phyloP scores from a whole-genome alignment of 1,140 invertebrate genomes.

The Matsumurasca onukii region DNA sequence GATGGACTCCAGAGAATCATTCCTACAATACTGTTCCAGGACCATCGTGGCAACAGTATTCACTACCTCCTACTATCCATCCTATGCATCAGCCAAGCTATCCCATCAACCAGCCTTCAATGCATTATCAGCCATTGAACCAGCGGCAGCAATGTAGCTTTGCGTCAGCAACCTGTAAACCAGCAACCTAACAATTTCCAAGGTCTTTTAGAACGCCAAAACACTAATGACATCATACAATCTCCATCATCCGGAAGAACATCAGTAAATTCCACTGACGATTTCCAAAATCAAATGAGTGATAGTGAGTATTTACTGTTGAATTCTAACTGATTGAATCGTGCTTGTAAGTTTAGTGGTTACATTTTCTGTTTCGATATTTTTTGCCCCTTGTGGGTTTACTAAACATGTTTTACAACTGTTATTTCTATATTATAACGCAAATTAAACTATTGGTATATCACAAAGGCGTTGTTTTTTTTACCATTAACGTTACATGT shows the following conservation, averaged over 20 bases:
- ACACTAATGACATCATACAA: constrained; percentile 26
- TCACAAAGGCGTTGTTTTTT: constrained; percentile 15
- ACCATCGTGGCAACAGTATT: constrained; percentile 24
- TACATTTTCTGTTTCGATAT: not conserved
- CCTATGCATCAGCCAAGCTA: constrained; percentile 22
- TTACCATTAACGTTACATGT: constrained; percentile 5
- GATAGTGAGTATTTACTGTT: constrained; percentile 21
- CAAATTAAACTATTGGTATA: constrained; percentile 8
- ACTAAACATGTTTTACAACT: constrained; percentile 3
- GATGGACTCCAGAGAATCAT: constrained; percentile 18
- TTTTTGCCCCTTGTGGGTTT: constrained; percentile 4
- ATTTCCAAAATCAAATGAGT: constrained; percentile 29
- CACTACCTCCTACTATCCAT: not conserved
- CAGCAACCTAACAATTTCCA: constrained; percentile 11
- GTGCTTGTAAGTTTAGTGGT: constrained; percentile 11
- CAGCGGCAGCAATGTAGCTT: not conserved
- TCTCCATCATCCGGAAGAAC: constrained; percentile 30
- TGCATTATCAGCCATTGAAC: constrained; percentile 21
- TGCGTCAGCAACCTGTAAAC: constrained; percentile 21
- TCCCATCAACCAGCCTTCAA: constrained; percentile 23
- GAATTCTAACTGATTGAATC: constrained; percentile 6
- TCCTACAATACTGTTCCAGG: constrained; percentile 26
- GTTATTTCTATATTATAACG: not conserved
- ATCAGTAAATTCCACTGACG: constrained; percentile 22
- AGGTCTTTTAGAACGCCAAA: constrained; percentile 5